Evolutionary conservation across 1,140 invertebrate species (phyloP).

Genomic region (Trachelipus rathkii): DNA sequence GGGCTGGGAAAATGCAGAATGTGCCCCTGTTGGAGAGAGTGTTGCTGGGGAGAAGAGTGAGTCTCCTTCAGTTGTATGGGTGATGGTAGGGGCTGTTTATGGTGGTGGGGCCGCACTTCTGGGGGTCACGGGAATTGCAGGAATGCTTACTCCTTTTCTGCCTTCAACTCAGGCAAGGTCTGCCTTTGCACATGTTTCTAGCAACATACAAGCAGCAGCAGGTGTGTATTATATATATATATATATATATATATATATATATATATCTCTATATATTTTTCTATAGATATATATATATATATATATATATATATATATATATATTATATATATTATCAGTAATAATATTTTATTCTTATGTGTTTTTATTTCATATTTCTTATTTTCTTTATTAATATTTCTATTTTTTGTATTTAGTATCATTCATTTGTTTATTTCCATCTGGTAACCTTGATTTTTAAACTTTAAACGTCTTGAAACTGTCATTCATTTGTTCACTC

Average conservation of each 20-base stretch:
- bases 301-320: too few relatives aligned
- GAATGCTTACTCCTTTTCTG: constrained; percentile 31
- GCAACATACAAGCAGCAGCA: constrained; percentile 33
- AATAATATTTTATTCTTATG: too few relatives aligned
- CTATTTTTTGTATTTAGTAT: too few relatives aligned
- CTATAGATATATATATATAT: too few relatives aligned
- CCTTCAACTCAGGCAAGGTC: constrained; percentile 34
- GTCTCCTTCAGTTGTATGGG: constrained; percentile 32
- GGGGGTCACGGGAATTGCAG: constrained; percentile 30
- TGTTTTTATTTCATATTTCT: too few relatives aligned
- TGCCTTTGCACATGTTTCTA: constrained; percentile 34
- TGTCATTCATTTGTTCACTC: too few relatives aligned
- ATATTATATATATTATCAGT: too few relatives aligned
- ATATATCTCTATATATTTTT: too few relatives aligned
- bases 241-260: neutral
- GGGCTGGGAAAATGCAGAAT: constrained; percentile 27
- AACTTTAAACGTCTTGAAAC: too few relatives aligned
- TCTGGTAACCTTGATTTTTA: too few relatives aligned
- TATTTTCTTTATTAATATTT: too few relatives aligned
- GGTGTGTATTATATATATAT: neutral
- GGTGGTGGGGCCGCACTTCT: constrained; percentile 34
- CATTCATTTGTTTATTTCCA: too few relatives aligned
- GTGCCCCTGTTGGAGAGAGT: constrained; percentile 30
- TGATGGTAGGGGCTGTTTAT: constrained; percentile 38
- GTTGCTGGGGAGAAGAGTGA: constrained; percentile 20